A percentile compares a stretch with the other conserved stretches of the same genome.
Conservation (phyloP, 1,140 invertebrate species). For the Cyphomyrmex costatus region DNA sequence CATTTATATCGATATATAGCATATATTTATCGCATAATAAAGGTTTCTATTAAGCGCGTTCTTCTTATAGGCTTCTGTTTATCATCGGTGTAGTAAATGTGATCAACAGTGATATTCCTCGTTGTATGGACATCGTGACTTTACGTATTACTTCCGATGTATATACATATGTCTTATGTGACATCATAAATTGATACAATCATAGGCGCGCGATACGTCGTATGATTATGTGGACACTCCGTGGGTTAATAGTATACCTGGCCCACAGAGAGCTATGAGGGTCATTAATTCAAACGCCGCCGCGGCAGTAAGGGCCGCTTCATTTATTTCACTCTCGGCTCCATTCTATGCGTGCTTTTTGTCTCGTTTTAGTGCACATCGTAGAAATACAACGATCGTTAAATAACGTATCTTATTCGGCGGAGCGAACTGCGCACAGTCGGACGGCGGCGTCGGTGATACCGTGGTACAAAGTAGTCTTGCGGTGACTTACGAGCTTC, state of each 20-base stretch:
- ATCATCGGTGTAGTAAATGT: background rate
- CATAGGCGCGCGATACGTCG: conserved; percentile 29
- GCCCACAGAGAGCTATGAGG: conserved; percentile 29
- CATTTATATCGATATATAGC: conserved; percentile 5
- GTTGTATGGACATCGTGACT: conserved; percentile 30
- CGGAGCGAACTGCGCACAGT: conserved; percentile 41
- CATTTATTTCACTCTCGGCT: conserved; percentile 58
- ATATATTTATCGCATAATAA: conserved; percentile 45
- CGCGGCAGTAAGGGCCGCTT: conserved; percentile 13
- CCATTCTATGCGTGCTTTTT: background rate
- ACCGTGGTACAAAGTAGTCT: conserved; percentile 20
- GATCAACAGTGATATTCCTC: conserved; percentile 6
- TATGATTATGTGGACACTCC: conserved; percentile 26
- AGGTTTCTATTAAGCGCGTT: conserved; percentile 30
- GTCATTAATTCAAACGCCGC: conserved; percentile 49
- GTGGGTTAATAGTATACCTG: conserved; percentile 14
- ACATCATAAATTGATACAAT: conserved; percentile 54
- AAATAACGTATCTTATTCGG: conserved; percentile 73
- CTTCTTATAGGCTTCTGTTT: conserved; percentile 21
- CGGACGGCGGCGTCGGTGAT: conserved; percentile 45
- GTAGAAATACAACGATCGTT: conserved; percentile 69
- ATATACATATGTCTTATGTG: conserved; percentile 27
- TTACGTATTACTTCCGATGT: conserved; percentile 12
- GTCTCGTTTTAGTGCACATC: conserved; percentile 64
- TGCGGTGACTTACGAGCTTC: conserved; percentile 47